Evolutionary conservation across 2,888 invertebrate species (phyloP).

Genomic region (Strigamia crassipes): DNA sequence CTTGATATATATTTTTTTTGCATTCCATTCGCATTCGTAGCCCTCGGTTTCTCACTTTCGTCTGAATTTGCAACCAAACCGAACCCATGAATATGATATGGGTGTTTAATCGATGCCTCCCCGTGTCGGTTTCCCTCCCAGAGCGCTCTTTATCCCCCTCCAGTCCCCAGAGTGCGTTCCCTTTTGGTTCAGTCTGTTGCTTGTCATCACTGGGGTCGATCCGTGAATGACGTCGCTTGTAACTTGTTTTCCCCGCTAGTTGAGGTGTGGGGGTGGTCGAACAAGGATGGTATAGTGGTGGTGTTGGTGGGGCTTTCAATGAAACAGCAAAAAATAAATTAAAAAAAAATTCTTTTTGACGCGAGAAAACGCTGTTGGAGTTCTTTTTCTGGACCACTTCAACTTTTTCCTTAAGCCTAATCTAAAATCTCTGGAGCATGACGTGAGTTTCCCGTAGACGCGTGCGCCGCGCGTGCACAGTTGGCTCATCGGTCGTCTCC

Average conservation of each 20-base stretch:
- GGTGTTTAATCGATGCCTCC: background rate
- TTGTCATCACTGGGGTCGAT: background rate
- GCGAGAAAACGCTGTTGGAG: background rate
- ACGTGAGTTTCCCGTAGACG: too few relatives aligned
- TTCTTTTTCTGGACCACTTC: background rate
- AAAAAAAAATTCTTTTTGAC: too few relatives aligned
- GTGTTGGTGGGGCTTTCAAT: background rate
- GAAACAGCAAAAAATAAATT: too few relatives aligned
- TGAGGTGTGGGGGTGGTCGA: background rate
- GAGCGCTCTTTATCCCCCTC: too few relatives aligned
- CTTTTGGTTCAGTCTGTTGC: background rate
- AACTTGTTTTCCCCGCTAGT: background rate
- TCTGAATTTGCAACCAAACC: background rate
- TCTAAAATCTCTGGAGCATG: background rate
- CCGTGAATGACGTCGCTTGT: background rate
- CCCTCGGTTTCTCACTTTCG: background rate
- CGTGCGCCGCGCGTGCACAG: background rate
- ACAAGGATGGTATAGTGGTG: too few relatives aligned
- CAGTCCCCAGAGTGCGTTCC: background rate
- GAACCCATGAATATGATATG: background rate
- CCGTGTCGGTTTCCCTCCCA: background rate
- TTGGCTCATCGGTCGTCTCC: background rate
- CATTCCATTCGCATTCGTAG: background rate
- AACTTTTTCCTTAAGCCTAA: slow-evolving; percentile 1
- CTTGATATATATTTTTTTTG: background rate